phyloP scores from a whole-genome alignment of 2,888 invertebrate species.

The Entomobrya multifasciata region DNA sequence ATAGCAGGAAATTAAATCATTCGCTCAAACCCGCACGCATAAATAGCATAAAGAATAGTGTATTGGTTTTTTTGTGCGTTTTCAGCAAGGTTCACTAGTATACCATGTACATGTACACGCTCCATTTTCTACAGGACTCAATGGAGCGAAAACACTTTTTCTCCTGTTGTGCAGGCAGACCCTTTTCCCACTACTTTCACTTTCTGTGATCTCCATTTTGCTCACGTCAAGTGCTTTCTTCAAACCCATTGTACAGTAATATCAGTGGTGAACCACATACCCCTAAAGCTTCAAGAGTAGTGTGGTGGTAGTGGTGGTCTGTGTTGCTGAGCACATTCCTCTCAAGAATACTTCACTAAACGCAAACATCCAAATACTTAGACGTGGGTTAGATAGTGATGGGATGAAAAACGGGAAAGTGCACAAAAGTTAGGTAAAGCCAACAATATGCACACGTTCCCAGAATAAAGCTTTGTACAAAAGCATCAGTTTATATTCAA shows the following conservation, averaged over 20 bases:
- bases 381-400: neutral
- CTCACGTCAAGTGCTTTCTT: constrained; percentile 65
- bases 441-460: no score
- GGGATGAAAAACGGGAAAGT: neutral
- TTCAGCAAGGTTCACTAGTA: constrained; percentile 4
- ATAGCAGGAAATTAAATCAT: constrained; percentile 72
- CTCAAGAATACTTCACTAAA: constrained; percentile 63
- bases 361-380: constrained; percentile 41
- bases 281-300: neutral
- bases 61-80: neutral
- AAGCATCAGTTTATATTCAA: neutral
- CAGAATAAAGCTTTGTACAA: no score
- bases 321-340: constrained; percentile 31
- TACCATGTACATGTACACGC: neutral
- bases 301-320: constrained; percentile 29
- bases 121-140: constrained; percentile 42
- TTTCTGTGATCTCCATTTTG: constrained; percentile 45
- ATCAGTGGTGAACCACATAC: constrained; percentile 31
- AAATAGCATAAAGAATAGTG: constrained; percentile 3
- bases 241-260: constrained; percentile 42
- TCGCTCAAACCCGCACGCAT: constrained; percentile 53
- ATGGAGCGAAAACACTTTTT: constrained; percentile 61
- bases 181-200: constrained; percentile 30
- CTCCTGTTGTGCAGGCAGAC: neutral
- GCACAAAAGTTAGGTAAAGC: neutral